Evolutionary conservation across 2,888 invertebrate species (phyloP), one percentile per base, ranked within the genome.

Genomic region (Antheraea assamensis): DNA sequence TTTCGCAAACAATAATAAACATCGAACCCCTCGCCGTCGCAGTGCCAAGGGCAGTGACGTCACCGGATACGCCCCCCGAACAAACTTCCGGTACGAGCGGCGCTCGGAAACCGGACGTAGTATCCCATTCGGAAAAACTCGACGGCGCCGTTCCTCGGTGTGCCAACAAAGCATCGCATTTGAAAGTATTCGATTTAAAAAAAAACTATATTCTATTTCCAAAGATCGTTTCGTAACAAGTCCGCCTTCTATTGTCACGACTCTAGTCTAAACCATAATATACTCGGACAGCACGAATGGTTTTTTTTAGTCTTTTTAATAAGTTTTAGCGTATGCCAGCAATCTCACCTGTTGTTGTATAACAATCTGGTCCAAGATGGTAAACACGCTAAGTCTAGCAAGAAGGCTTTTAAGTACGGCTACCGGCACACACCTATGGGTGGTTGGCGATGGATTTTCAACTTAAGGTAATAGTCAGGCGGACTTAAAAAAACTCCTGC

Each of bases 71-170:
- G 77, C 81, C 81, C 81, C 82, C 85, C 82, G 82, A 85, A 87
- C 88, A 88, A 88, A 90, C 90, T 84, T 91, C 91, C 90, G 85
- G 86, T 81, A 80, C 83, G 79, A 82, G 83, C 83, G 80, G 78
- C 81, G 78, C 78, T 87, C 88, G 88, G 89, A 87, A 87, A 85
- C 88, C 89, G 91, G 92, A 91, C 81, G 89, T 88, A 89, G 88
- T 90, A 85, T 85, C 83, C 88, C 88, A 88, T 89, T 89, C 84
- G 87, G 89, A 90, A 90, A 90, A 90, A 90, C 87, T 87, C 82
- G 74, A 81, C 85, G 64, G 30, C 61, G 61, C 30, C 61, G 30
- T 64, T 64, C 71, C 58, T 47, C 49, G 19, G 31, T 31, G 19
- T 30, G 24, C 30, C 64, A 72, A 72, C 21, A 71, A 71, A 71